A percentile compares a stretch with the other conserved stretches of the same genome.
These are phyloP conservation scores for Pitangus sulphuratus DNA, from an alignment of 2,797 vertebrate genomes.

Conservation along the genomic window DNA sequence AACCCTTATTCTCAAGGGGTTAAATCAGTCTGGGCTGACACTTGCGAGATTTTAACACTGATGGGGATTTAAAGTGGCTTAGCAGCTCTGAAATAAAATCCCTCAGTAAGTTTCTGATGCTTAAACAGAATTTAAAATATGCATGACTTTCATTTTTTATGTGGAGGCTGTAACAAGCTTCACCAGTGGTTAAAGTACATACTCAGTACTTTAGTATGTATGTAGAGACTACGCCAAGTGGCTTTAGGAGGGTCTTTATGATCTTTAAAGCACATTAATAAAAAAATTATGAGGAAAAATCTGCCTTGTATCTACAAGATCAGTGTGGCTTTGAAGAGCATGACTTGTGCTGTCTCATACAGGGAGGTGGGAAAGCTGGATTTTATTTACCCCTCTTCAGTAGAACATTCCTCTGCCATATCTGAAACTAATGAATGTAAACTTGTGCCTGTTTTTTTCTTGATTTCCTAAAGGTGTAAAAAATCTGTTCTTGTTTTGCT, in stretches of 20 bases:
- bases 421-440: conserved; percentile 68
- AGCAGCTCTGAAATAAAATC: conserved; percentile 33
- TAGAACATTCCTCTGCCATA: conserved; percentile 62
- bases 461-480: neutral
- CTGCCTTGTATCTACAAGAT: neutral
- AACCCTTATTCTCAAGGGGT: conserved; percentile 12
- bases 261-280: conserved; percentile 21
- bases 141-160: conserved; percentile 35
- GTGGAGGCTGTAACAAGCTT: conserved; percentile 14
- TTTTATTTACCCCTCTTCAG: neutral
- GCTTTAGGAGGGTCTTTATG: neutral
- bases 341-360: neutral
- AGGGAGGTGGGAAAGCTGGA: neutral
- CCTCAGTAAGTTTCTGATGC: conserved; percentile 21
- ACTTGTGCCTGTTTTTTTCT: conserved; percentile 42
- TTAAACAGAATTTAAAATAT: conserved; percentile 42
- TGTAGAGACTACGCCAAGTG: neutral
- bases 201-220: neutral
- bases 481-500: conserved; percentile 40
- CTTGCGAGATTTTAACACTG: conserved; percentile 21
- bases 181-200: neutral
- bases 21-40: conserved; percentile 17
- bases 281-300: neutral
- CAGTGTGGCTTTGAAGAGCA: neutral
- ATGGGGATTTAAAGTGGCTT: conserved; percentile 48